A percentile compares a stretch with the other conserved stretches of the same genome.
phyloP scores from a whole-genome alignment of 2,888 invertebrate species.

The Amphipoea lucens region DNA sequence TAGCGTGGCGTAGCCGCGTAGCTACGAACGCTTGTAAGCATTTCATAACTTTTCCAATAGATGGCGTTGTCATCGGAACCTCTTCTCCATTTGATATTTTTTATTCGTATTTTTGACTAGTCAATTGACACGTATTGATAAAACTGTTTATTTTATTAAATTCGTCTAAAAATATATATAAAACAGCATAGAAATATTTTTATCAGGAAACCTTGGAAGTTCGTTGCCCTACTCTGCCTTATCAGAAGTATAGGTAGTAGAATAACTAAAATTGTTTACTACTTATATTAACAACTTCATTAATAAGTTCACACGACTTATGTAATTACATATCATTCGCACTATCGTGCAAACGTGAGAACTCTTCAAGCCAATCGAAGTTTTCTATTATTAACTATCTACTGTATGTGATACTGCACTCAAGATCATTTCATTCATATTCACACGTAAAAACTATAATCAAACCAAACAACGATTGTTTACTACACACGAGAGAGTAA shows the following conservation, averaged over 20 bases:
- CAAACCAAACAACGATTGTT: constrained; percentile 47
- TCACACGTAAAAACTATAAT: constrained; percentile 46
- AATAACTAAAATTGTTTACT: constrained; percentile 28
- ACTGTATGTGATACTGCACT: constrained; percentile 12
- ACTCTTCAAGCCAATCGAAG: constrained; percentile 5
- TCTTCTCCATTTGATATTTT: background rate
- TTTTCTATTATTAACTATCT: constrained; percentile 31
- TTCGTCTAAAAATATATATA: background rate
- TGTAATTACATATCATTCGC: constrained; percentile 22
- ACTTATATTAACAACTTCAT: constrained; percentile 5
- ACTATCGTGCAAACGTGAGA: constrained; percentile 33
- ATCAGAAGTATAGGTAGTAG: constrained; percentile 27
- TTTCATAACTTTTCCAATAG: constrained; percentile 49
- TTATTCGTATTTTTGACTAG: background rate
- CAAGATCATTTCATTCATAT: constrained; percentile 49
- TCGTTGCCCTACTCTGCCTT: constrained; percentile 26
- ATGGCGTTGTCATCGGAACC: constrained; percentile 52
- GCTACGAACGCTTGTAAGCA: constrained; percentile 2
- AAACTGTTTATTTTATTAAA: background rate
- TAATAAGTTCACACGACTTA: constrained; percentile 18
- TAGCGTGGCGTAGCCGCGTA: constrained; percentile 3
- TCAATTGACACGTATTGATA: background rate
- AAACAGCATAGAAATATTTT: background rate
- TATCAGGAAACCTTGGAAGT: constrained; percentile 40
- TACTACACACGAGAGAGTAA: constrained; percentile 26